phyloP scores from a whole-genome alignment of 2,797 vertebrate genomes.

The Sphenodon punctatus region DNA sequence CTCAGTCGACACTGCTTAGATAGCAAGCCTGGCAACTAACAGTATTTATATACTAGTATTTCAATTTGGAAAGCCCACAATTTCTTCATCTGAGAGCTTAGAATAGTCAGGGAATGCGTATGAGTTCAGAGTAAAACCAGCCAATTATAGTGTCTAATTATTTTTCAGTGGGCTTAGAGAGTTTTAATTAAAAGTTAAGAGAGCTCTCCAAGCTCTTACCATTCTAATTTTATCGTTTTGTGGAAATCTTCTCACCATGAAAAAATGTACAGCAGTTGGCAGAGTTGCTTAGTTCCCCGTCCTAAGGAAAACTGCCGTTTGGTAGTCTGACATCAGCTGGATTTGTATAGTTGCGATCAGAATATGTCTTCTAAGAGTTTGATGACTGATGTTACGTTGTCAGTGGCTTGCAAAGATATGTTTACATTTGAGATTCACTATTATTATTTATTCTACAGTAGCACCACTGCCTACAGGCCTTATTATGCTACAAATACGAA shows the following conservation, averaged over 20 bases:
- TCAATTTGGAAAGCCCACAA: constrained; percentile 70
- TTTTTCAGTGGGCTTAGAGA: constrained; percentile 81
- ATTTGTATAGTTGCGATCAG: constrained; percentile 8
- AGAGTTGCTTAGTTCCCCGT: constrained; percentile 42
- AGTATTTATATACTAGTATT: constrained; percentile 65
- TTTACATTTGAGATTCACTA: neutral
- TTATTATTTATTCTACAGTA: neutral
- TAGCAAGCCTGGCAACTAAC: constrained; percentile 67
- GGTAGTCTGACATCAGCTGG: constrained; percentile 6
- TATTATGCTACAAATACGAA: no score
- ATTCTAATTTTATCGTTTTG: constrained; percentile 78
- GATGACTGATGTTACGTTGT: constrained; percentile 3
- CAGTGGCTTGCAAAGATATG: neutral
- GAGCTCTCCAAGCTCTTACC: constrained; percentile 78
- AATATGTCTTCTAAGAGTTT: constrained; percentile 14
- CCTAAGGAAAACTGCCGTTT: constrained; percentile 55
- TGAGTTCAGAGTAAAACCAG: constrained; percentile 80
- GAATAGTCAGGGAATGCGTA: constrained; percentile 67
- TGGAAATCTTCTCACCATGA: constrained; percentile 68
- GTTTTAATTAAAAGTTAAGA: constrained; percentile 84
- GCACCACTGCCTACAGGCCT: no score
- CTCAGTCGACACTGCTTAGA: constrained; percentile 61
- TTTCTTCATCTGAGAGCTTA: constrained; percentile 62
- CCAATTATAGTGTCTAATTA: constrained; percentile 79
- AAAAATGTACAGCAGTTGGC: constrained; percentile 68